phyloP scores from a whole-genome alignment of 2,797 vertebrate genomes.

The Molothrus aeneus region DNA sequence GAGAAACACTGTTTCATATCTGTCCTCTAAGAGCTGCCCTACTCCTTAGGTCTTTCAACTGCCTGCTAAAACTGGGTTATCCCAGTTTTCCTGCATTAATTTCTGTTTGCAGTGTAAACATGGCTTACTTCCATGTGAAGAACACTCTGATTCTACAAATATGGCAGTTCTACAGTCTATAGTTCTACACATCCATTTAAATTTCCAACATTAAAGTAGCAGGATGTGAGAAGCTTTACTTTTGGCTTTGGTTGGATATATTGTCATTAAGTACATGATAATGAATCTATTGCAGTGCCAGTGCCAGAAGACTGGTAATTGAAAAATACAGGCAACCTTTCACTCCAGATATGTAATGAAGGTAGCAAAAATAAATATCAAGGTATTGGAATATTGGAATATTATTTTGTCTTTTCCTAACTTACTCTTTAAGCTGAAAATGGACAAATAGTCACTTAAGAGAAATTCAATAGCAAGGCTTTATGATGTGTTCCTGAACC shows the following conservation, averaged over 20 bases:
- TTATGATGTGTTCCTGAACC: slow-evolving; percentile 7
- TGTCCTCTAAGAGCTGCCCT: not conserved
- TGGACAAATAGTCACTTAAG: not conserved
- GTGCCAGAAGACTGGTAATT: not conserved
- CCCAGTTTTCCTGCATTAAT: not conserved
- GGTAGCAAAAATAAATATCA: not conserved
- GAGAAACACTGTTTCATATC: not conserved
- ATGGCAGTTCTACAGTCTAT: not conserved
- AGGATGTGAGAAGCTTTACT: not conserved
- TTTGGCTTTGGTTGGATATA: not conserved
- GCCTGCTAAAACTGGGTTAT: not conserved
- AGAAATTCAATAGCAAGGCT: slow-evolving; percentile 6
- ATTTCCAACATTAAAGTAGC: not conserved
- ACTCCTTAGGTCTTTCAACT: not conserved
- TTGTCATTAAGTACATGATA: not conserved
- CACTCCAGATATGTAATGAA: not conserved
- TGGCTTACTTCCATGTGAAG: not conserved
- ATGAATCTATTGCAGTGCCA: not conserved
- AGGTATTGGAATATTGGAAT: not conserved
- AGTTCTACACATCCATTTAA: not conserved
- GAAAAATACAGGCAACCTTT: not conserved
- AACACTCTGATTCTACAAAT: not conserved
- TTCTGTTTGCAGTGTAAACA: not conserved
- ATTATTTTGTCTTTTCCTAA: not conserved
- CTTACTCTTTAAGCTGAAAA: slow-evolving; percentile 22